phyloP scores from a whole-genome alignment of 1,140 invertebrate species.

The Drosophila gunungcola region DNA sequence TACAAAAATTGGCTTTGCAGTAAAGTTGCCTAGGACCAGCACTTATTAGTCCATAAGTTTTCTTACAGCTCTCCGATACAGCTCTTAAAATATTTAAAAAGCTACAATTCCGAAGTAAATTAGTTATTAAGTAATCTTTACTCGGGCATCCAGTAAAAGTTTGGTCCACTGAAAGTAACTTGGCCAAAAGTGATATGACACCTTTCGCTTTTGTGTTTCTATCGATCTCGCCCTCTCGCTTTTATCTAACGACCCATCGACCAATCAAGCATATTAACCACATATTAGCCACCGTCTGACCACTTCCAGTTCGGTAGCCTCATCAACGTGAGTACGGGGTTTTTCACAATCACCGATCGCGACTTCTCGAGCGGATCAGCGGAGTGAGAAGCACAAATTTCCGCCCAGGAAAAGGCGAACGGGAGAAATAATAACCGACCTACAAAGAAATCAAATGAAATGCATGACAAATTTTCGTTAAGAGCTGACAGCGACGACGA shows the following conservation, averaged over 20 bases:
- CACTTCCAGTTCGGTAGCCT: slow-evolving; percentile 30
- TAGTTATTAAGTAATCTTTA: neutral
- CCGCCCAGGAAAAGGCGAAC: slow-evolving; percentile 39
- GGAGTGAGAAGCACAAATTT: slow-evolving; percentile 22
- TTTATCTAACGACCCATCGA: slow-evolving; percentile 6
- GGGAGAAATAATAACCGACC: slow-evolving; percentile 7
- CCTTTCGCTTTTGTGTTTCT: slow-evolving; percentile 10
- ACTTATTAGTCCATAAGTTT: too few species aligned
- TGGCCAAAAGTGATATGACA: neutral
- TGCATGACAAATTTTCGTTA: slow-evolving; percentile 48
- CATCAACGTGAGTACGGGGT: slow-evolving; percentile 2
- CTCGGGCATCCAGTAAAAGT: neutral
- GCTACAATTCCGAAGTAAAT: too few species aligned
- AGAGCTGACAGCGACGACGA: slow-evolving; percentile 12
- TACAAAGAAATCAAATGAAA: slow-evolving; percentile 55
- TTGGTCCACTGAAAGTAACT: neutral
- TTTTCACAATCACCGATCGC: slow-evolving; percentile 18
- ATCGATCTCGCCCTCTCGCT: neutral
- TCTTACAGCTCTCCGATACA: too few species aligned
- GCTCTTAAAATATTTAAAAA: too few species aligned
- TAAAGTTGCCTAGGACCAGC: too few species aligned
- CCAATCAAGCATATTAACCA: slow-evolving; percentile 23
- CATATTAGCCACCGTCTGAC: slow-evolving; percentile 16
- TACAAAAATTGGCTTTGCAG: too few species aligned
- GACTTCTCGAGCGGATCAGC: neutral